These are phyloP conservation scores for Hypena proboscidalis DNA, from an alignment of 2,888 invertebrate species.

Conservation along the genomic window DNA sequence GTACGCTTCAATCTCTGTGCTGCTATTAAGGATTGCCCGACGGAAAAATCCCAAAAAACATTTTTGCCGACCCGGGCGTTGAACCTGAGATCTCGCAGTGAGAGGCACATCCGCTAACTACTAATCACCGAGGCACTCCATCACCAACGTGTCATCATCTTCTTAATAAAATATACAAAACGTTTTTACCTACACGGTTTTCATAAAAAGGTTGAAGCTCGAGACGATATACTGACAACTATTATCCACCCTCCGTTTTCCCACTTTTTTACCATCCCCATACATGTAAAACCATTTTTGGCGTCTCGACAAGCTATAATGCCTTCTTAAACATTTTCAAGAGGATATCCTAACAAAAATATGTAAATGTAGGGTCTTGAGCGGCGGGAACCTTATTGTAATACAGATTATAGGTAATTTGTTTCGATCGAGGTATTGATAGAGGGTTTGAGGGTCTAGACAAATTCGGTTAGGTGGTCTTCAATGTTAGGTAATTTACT, in stretches of 20 bases:
- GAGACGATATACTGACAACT: not conserved
- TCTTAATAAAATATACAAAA: no score
- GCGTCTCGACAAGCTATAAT: conserved; percentile 32
- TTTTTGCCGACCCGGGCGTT: no score
- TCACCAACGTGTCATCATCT: no score
- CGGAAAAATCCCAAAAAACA: no score
- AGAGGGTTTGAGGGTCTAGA: conserved; percentile 4
- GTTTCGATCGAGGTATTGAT: conserved; percentile 23
- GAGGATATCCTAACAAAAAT: conserved; percentile 40
- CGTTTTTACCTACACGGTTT: no score
- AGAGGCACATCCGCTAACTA: no score
- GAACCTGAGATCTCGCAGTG: no score
- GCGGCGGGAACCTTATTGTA: conserved; percentile 30
- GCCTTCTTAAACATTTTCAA: conserved; percentile 40
- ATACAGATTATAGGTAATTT: conserved; percentile 35
- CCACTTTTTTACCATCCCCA: conserved; percentile 13
- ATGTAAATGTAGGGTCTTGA: conserved; percentile 42
- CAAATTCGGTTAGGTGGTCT: no score
- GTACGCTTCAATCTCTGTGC: no score
- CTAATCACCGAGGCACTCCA: no score
- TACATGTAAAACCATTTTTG: conserved; percentile 30
- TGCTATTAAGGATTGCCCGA: no score
- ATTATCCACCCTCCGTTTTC: not conserved
- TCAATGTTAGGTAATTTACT: no score
- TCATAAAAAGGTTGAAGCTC: not conserved